Conservation (phyloP, 2,113 vertebrate genomes). For the Phrynocephalus versicolor region DNA sequence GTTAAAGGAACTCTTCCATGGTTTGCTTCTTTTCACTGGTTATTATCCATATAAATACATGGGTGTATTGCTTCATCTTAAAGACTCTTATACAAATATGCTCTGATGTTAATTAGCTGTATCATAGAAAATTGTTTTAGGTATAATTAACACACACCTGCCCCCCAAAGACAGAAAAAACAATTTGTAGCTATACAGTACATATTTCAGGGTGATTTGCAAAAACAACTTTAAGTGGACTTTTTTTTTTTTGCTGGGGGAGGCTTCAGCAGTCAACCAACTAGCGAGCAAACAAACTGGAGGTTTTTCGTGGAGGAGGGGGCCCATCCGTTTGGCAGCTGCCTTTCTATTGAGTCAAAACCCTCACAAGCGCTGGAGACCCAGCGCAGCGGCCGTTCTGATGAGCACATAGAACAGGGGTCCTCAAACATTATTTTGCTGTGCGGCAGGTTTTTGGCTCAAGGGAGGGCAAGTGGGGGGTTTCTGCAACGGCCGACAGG, state of each 20-base stretch:
- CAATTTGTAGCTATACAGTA: background rate
- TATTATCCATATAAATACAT: too few species aligned
- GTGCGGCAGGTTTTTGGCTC: too few species aligned
- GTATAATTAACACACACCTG: too few species aligned
- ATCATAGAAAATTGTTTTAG: background rate
- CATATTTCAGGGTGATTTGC: background rate
- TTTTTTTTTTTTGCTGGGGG: background rate
- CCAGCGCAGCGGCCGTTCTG: slow-evolving; percentile 26
- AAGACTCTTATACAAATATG: background rate
- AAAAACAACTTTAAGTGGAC: too few species aligned
- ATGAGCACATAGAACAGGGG: slow-evolving; percentile 5
- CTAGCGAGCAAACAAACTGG: background rate
- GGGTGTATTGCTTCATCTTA: too few species aligned
- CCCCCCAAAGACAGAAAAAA: background rate
- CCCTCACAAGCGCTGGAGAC: slow-evolving; percentile 34
- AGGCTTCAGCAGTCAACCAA: background rate
- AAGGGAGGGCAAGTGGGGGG: too few species aligned
- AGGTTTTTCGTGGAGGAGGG: background rate
- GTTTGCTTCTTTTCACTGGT: too few species aligned
- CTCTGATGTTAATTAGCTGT: background rate
- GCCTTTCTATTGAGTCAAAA: slow-evolving; percentile 52
- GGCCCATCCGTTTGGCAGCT: background rate
- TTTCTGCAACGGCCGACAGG: too few species aligned
- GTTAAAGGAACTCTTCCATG: too few species aligned
- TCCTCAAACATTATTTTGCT: too few species aligned